Conservation (phyloP, 1,140 invertebrate species). For the Pemphigus obesinymphae region DNA sequence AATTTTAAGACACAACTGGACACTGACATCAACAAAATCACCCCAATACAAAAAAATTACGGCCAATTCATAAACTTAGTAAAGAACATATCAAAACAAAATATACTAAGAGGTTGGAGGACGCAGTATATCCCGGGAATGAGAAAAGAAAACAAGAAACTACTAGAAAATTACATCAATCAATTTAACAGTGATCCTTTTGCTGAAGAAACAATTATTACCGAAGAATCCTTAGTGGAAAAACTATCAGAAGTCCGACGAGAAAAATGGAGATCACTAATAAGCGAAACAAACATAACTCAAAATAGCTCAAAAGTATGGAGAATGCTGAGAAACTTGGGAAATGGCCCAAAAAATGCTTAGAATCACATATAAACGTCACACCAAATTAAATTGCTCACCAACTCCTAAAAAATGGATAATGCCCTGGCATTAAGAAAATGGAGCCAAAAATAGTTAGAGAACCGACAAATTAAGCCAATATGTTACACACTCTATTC, state of each 20-base stretch:
- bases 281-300: too few relatives aligned
- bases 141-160: background rate
- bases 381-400: too few relatives aligned
- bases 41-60: background rate
- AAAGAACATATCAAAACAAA: background rate
- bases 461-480: background rate
- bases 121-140: background rate
- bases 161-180: background rate
- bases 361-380: background rate
- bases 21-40: background rate
- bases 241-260: background rate
- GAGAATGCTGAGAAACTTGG: conserved; percentile 3
- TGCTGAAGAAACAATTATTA: conserved; percentile 8
- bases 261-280: conserved; percentile 11
- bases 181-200: conserved; percentile 1
- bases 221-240: background rate
- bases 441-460: background rate
- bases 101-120: background rate
- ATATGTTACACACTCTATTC: background rate
- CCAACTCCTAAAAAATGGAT: too few relatives aligned
- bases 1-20: conserved; percentile 10
- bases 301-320: conserved; percentile 36
- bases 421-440: background rate
- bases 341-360: background rate
- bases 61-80: background rate